These are phyloP conservation scores for Teleogryllus occipitalis DNA, from an alignment of 1,140 invertebrate genomes.

Conservation along the genomic window DNA sequence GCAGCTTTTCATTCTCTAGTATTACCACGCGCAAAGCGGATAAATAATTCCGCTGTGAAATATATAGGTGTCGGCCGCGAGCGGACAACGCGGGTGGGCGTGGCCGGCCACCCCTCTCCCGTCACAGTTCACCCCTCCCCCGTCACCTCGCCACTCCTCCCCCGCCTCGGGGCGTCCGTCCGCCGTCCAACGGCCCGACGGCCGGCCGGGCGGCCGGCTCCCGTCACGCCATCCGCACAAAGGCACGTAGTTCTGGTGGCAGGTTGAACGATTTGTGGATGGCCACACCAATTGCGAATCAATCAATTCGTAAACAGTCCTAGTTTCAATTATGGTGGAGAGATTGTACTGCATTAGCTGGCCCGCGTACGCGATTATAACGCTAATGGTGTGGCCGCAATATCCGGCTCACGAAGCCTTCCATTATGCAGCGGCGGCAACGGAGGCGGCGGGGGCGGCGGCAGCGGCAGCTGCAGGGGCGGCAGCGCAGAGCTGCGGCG, in stretches of 20 bases:
- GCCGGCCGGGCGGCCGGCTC: neutral
- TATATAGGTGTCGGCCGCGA: neutral
- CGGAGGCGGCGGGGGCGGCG: too few species aligned
- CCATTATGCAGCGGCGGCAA: neutral
- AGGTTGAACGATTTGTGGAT: constrained; percentile 13
- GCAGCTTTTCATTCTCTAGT: neutral
- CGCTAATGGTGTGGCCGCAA: neutral
- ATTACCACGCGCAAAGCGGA: neutral
- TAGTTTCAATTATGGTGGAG: constrained; percentile 13
- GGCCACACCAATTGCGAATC: constrained; percentile 7
- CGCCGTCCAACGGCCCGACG: too few species aligned
- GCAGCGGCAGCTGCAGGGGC: too few species aligned
- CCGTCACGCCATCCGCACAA: neutral
- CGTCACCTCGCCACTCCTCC: too few species aligned
- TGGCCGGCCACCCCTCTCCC: too few species aligned
- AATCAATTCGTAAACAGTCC: constrained; percentile 11
- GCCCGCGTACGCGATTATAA: neutral
- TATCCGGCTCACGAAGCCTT: neutral
- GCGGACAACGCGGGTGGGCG: too few species aligned
- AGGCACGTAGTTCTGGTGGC: neutral
- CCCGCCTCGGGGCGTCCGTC: too few species aligned
- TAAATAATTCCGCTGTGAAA: neutral
- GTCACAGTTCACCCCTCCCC: too few species aligned
- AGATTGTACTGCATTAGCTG: neutral
- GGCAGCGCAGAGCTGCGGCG: neutral